These are phyloP conservation scores for Sebastes matsubarae DNA, from an alignment of 2,797 vertebrate genomes.

Conservation along the genomic window DNA sequence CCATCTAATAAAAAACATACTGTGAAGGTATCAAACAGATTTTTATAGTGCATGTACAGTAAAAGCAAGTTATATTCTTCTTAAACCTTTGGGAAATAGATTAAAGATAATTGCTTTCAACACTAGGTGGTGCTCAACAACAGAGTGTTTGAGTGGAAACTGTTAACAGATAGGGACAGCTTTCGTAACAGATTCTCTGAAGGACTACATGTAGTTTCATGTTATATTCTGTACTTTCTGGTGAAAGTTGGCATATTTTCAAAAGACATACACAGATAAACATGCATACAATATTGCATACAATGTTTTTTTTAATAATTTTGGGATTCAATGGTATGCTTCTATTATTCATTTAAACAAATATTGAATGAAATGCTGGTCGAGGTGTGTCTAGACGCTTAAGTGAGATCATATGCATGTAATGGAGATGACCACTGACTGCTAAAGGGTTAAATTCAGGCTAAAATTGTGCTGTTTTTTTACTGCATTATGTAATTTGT, in stretches of 20 bases:
- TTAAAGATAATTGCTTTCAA: slow-evolving; percentile 6
- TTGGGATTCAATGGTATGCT: neutral
- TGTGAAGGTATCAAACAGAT: neutral
- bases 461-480: too few species aligned
- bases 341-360: neutral
- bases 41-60: neutral
- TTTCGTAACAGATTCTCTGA: neutral
- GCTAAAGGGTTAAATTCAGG: neutral
- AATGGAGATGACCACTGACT: neutral
- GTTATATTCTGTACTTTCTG: neutral
- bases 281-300: neutral
- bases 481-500: too few species aligned
- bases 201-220: neutral
- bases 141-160: slow-evolving; percentile 1
- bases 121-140: slow-evolving; percentile 75
- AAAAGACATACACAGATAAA: neutral
- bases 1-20: neutral
- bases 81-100: neutral
- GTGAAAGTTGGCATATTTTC: neutral
- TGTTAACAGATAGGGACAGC: neutral
- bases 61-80: neutral
- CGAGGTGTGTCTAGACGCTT: neutral
- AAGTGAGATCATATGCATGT: neutral
- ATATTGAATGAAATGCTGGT: too few species aligned
- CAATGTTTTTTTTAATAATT: neutral